Evolutionary conservation across 2,888 invertebrate genomes (phyloP), one percentile per base, ranked within the genome.

Genomic region (Rhagium mordax): DNA sequence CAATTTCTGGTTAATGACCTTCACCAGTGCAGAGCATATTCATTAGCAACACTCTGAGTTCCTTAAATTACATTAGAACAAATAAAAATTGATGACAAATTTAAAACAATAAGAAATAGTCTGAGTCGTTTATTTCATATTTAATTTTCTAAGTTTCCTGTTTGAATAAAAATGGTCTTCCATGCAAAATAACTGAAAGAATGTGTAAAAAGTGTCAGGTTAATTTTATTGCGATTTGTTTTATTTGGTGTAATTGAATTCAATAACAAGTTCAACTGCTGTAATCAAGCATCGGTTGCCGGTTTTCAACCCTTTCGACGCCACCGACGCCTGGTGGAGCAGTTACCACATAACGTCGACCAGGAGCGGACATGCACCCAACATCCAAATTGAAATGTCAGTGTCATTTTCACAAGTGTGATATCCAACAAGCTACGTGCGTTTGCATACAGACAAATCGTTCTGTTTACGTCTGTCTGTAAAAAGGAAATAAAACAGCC

Each of bases 321-420:
- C 73, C 75, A 76, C 71, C 79, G 79, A 81, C 81, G 81, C 81
- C 81, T 74, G 78, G 78, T 76, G 71, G 76, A 76, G 78, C 78
- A 74, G 78, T 82, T 79, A 82, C 82, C 83, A 79, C 81, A 79
- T 74, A 78, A 72, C 81, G 78, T 78, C 81, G 78, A 80, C 81
- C 82, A 78, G 77, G 74, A 80, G 79, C 80, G 80, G 78, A 79
- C 81, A 81, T 79, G 80, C 79, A 82, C 76, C 81, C 79, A 83
- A 82, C 83, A 84, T 84, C 81, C 83, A 86, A 86, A 87, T 87
- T 86, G 87, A 86, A 87, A 86, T 85, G 86, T 87, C 86, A 87
- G 81, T 86, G 86, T 86, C 87, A 86, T 85, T 85, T 84, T 86
- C 86, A 86, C 85, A 70, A 80, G 74, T 79, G 79, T 75, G 77